Evolutionary conservation across 2,888 invertebrate species (phyloP).

Genomic region (Horisme vitalbata): DNA sequence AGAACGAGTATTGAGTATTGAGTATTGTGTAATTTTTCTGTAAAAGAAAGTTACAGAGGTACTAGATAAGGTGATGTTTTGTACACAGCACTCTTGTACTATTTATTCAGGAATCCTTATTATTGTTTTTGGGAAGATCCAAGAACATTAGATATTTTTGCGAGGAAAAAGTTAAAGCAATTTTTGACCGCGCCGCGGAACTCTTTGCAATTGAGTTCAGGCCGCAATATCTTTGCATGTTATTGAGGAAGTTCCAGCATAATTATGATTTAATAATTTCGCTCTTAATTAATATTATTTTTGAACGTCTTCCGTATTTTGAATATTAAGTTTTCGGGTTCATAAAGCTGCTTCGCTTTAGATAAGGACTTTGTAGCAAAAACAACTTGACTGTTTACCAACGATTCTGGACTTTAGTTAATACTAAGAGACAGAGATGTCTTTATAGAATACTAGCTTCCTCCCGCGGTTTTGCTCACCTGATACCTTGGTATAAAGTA

Average conservation of each 20-base stretch:
- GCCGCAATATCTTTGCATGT: conserved; percentile 18
- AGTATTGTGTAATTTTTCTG: too few relatives aligned
- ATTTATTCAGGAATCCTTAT: conserved; percentile 27
- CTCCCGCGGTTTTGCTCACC: too few relatives aligned
- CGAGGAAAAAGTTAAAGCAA: conserved; percentile 20
- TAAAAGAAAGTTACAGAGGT: too few relatives aligned
- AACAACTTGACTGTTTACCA: conserved; percentile 5
- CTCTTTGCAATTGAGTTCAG: conserved; percentile 20
- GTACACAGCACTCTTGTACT: too few relatives aligned
- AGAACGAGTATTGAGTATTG: too few relatives aligned
- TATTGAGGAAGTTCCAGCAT: conserved; percentile 20
- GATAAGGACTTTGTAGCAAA: too few relatives aligned
- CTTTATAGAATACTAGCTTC: too few relatives aligned
- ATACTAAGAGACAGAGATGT: too few relatives aligned
- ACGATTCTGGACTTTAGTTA: too few relatives aligned
- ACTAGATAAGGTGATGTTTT: too few relatives aligned
- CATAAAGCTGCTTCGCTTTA: background rate
- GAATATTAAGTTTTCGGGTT: conserved; percentile 1
- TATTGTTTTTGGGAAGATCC: conserved; percentile 33
- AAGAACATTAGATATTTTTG: conserved; percentile 25
- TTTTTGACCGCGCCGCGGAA: conserved; percentile 19
- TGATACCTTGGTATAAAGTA: too few relatives aligned
- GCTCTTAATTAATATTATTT: conserved; percentile 14
- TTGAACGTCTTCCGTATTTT: conserved; percentile 6
- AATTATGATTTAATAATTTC: conserved; percentile 24